A percentile compares a stretch with the other conserved stretches of the same genome.
Conservation (phyloP, 2,113 vertebrate genomes). For the human region DNA sequence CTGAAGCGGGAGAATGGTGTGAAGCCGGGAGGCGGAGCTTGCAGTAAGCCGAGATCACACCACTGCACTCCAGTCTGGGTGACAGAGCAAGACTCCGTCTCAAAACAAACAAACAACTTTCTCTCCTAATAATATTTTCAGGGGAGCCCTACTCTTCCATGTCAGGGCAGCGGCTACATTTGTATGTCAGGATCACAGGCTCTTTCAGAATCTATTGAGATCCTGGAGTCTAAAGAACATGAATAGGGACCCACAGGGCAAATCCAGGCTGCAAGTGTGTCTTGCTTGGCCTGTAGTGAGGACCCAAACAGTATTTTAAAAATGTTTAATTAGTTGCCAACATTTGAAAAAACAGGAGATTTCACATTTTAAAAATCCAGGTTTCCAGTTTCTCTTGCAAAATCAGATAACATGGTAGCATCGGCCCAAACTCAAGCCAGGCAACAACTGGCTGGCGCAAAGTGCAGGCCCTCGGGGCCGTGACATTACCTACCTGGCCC, state of each 20-base stretch:
- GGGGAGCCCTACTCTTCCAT: not conserved
- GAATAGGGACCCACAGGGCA: not conserved
- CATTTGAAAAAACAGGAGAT: not conserved
- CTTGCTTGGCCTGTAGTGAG: constrained; percentile 5
- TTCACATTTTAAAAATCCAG: not conserved
- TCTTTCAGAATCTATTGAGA: not conserved
- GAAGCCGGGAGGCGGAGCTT: no score
- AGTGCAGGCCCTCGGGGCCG: not conserved
- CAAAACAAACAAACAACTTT: not conserved
- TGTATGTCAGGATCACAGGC: not conserved
- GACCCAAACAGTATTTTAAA: not conserved
- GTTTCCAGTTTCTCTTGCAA: constrained; percentile 29
- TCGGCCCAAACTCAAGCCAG: not conserved
- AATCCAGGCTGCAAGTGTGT: not conserved
- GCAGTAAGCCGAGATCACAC: no score
- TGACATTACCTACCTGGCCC: not conserved
- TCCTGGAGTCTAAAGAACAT: not conserved
- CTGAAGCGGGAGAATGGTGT: no score
- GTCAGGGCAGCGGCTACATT: not conserved
- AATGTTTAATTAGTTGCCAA: not conserved
- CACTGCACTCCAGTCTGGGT: no score
- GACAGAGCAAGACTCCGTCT: no score
- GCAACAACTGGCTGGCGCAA: not conserved
- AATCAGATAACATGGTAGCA: not conserved
- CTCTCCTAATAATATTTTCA: not conserved